Conservation (phyloP, 1,140 invertebrate genomes). For the Pygmarrhopalites habei region DNA sequence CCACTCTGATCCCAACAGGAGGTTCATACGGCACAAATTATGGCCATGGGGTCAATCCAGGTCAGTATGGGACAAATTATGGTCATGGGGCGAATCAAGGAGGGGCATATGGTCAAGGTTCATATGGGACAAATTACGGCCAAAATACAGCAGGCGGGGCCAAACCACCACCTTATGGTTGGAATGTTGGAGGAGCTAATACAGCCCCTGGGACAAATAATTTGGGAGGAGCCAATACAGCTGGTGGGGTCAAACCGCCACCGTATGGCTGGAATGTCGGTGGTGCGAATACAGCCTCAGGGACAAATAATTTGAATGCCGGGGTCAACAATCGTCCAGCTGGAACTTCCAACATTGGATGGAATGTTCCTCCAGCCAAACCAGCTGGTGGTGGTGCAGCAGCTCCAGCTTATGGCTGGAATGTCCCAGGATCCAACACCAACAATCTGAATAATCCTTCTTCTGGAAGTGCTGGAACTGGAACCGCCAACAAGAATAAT, state of each 20-base stretch:
- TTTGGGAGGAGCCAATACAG: slow-evolving; percentile 8
- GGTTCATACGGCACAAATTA: slow-evolving; percentile 22
- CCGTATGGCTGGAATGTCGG: slow-evolving; percentile 5
- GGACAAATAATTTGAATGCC: slow-evolving; percentile 19
- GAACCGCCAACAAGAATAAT: background rate
- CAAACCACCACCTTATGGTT: slow-evolving; percentile 15
- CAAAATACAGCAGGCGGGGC: slow-evolving; percentile 19
- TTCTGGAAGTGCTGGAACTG: background rate
- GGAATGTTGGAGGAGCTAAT: slow-evolving; percentile 3
- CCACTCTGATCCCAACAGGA: no score
- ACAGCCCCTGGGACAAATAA: background rate
- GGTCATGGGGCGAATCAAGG: slow-evolving; percentile 15
- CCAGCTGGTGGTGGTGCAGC: background rate
- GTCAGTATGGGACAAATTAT: background rate
- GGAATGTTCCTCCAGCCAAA: slow-evolving; percentile 22
- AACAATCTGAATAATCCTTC: background rate
- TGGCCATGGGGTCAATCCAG: slow-evolving; percentile 14
- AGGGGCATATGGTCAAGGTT: slow-evolving; percentile 18
- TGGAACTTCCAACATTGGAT: slow-evolving; percentile 26
- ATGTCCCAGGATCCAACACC: slow-evolving; percentile 1
- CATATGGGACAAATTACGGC: slow-evolving; percentile 4
- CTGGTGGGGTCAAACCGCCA: slow-evolving; percentile 27
- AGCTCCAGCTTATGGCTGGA: slow-evolving; percentile 14
- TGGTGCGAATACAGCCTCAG: background rate
- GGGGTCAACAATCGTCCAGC: slow-evolving; percentile 5